Base-by-base conservation (phyloP, 2,113 vertebrate genomes). In the pig (Sus scrofa) region DNA sequence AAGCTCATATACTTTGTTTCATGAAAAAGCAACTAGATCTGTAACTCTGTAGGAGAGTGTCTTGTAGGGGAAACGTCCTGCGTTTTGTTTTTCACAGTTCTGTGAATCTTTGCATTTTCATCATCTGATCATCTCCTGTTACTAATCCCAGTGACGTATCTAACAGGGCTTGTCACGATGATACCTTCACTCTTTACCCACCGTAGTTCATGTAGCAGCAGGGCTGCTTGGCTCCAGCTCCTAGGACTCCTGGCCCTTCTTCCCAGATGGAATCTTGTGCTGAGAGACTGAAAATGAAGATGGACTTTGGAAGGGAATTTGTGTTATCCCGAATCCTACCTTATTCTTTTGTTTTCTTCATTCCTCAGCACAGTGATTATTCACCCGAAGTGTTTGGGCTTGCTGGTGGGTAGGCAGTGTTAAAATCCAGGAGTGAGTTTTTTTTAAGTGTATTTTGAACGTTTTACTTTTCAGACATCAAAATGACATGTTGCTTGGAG, bases 291-390 rank as follows among this genome's bases (percentile, higher is more conserved):
- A 93, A 37, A 77, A 71, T 54, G 60, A 86, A 71, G 37, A 54
- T 6, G 30, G 12, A 60, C 73, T 93, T 94, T 39, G 30, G 86
- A 96, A 96, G 54, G 52, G 27, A 91, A 89, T 81, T 87, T 84
- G 54, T 54, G 5, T 56, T 62, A 22, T 32, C 27, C 75, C 89
- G 32, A 60, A 13, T 32, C 13, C 34, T 67, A 15, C 9, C 27
- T 86, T 78, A 87, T 24, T 87, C 14, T 32, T 60, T 65, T 10
- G 2, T 73, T 71, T 34, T 81, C 73, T 88, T 44, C 3, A 26
- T 90, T 30, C 30, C 3, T 84, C 75, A 79, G 10, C 19, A 19
- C 6, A 89, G 3, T 79, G 56, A 86, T 92, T 58, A 39, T 82
- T 95, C 87, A 81, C 44, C 7, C 65, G 18, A 9, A 81, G 16